Percentiles rank a stretch among this genome's conserved stretches.
Conservation (phyloP, 2,797 vertebrate species). For the Hylomyscus alleni region DNA sequence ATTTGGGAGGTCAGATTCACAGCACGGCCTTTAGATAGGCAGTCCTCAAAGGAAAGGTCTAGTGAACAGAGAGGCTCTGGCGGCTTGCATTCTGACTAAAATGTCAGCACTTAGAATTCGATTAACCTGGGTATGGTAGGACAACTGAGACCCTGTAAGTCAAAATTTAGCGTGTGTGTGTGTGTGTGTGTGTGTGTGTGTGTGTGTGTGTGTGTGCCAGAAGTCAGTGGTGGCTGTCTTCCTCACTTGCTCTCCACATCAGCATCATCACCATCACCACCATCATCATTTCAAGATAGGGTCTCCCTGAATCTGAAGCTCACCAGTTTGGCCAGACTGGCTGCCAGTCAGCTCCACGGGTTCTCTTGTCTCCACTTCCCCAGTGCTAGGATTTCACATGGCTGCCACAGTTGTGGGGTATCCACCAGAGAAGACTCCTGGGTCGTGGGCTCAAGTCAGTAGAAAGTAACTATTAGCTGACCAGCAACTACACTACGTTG, state of each 20-base stretch:
- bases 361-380: not conserved
- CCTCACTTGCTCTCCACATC: not conserved
- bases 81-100: not conserved
- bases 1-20: too few species aligned
- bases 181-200: too few species aligned
- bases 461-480: not conserved
- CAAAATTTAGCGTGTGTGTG: not conserved
- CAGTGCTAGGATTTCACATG: not conserved
- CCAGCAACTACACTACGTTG: not conserved
- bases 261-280: not conserved
- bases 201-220: too few species aligned
- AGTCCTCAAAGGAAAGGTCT: not conserved
- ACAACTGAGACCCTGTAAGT: not conserved
- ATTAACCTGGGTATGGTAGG: not conserved
- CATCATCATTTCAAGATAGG: not conserved
- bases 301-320: not conserved
- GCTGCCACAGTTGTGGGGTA: too few species aligned
- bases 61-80: not conserved
- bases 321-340: not conserved
- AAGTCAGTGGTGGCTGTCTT: not conserved
- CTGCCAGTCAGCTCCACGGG: not conserved
- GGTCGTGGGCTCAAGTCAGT: not conserved
- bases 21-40: rapidly evolving
- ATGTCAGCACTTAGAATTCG: not conserved
- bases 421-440: not conserved